These are phyloP conservation scores for Mirza zaza DNA, from an alignment of 2,113 vertebrate species.

Conservation along the genomic window DNA sequence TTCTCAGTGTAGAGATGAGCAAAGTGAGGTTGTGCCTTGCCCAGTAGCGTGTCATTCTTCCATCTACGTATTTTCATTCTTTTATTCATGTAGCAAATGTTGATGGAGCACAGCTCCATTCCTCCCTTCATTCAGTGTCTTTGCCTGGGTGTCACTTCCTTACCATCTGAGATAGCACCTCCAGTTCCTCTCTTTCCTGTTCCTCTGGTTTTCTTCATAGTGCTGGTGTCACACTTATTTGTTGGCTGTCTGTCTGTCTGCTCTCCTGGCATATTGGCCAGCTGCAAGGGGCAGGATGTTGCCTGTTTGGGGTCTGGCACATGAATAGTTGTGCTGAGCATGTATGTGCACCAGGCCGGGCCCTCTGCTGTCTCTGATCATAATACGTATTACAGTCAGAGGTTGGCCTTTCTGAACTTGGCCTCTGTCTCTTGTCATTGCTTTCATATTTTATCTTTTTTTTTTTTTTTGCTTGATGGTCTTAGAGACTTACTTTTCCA, in stretches of 20 bases:
- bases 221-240: not conserved
- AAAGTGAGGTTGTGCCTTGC: not conserved
- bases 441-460: not conserved
- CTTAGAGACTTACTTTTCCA: not conserved
- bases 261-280: accelerated
- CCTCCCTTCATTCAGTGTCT: not conserved
- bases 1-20: not conserved
- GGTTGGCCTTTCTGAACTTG: not conserved
- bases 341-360: not conserved
- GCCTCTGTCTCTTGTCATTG: not conserved
- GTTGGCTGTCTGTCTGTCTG: not conserved
- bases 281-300: not conserved
- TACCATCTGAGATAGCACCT: no score
- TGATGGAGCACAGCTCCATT: not conserved
- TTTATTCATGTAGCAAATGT: not conserved
- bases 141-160: not conserved
- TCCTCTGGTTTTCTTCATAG: not conserved
- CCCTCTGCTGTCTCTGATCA: not conserved
- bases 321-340: accelerated
- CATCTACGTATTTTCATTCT: not conserved
- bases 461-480: not conserved
- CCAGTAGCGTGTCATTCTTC: not conserved
- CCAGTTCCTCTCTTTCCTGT: not conserved
- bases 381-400: not conserved
- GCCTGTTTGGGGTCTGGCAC: not conserved